A percentile compares a stretch with the other conserved stretches of the same genome.
These are phyloP conservation scores for Drosophila busckii DNA, from an alignment of 1,140 invertebrate species.

Conservation along the genomic window DNA sequence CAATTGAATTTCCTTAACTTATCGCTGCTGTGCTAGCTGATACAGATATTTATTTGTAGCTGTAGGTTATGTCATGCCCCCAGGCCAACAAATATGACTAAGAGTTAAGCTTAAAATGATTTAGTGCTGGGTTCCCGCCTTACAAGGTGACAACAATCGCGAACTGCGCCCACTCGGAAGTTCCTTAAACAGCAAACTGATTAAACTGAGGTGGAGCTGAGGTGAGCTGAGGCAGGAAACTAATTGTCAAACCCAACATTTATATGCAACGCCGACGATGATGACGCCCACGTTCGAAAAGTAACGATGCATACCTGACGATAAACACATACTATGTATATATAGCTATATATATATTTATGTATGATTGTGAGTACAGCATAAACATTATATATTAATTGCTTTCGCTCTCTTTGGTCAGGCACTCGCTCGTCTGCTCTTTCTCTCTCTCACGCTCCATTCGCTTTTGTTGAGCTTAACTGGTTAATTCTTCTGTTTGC, in stretches of 20 bases:
- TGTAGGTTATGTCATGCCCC: constrained; percentile 18
- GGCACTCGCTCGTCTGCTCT: too few relatives aligned
- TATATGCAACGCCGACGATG: too few relatives aligned
- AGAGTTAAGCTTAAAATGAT: constrained; percentile 12
- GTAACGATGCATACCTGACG: constrained; percentile 2
- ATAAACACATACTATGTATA: neutral
- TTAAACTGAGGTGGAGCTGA: too few relatives aligned
- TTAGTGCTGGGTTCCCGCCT: constrained; percentile 8
- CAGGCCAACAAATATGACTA: constrained; percentile 14
- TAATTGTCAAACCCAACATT: too few relatives aligned
- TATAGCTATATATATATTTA: neutral
- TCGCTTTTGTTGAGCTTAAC: constrained; percentile 2
- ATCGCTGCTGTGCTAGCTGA: constrained; percentile 13
- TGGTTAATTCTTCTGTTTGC: constrained; percentile 4
- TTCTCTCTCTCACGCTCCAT: neutral
- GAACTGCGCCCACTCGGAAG: too few relatives aligned
- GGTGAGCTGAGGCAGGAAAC: too few relatives aligned
- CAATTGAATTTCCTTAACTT: constrained; percentile 20
- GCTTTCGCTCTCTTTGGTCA: constrained; percentile 2
- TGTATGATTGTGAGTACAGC: constrained; percentile 1
- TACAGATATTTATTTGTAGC: constrained; percentile 9
- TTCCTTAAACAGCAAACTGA: too few relatives aligned
- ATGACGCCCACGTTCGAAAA: too few relatives aligned
- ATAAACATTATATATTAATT: constrained; percentile 33
- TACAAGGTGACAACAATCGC: constrained; percentile 13